Percentiles rank a stretch among this genome's conserved stretches.
Conservation (phyloP, 1,140 invertebrate species). For the Dolichoris vasculosae region DNA sequence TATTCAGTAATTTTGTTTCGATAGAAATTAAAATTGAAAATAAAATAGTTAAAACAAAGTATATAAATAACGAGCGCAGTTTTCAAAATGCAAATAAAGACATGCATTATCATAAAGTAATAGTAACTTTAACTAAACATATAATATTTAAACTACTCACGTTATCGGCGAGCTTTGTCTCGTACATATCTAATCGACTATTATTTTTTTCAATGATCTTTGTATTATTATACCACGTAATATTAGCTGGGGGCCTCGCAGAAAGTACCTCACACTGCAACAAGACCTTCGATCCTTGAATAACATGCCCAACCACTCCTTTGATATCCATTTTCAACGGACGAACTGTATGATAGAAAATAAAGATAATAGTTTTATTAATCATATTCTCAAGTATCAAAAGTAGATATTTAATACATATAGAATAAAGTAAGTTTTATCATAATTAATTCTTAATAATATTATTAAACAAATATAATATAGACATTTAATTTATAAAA, state of each 20-base stretch:
- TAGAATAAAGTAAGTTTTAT: not conserved
- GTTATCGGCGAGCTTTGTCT: constrained; percentile 67
- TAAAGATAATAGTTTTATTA: not conserved
- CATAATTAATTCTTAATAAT: not conserved
- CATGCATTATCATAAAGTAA: not conserved
- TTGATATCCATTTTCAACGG: constrained; percentile 83
- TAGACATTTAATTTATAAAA: too few species aligned
- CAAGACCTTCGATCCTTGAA: constrained; percentile 84
- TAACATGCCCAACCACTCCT: constrained; percentile 83
- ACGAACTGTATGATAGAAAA: constrained; percentile 79
- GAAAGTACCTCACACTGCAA: constrained; percentile 85
- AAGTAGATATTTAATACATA: not conserved
- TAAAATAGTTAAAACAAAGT: not conserved
- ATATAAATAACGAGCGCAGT: not conserved
- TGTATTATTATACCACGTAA: constrained; percentile 89
- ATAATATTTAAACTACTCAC: constrained; percentile 61
- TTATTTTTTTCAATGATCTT: constrained; percentile 75
- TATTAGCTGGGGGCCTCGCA: constrained; percentile 85
- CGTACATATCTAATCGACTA: constrained; percentile 68
- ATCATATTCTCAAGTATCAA: not conserved
- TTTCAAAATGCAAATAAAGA: not conserved
- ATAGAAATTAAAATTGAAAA: too few species aligned
- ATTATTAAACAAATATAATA: too few species aligned
- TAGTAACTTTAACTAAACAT: not conserved
- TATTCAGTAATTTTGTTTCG: too few species aligned